These are phyloP conservation scores for Carcharodon carcharias DNA, from an alignment of 2,797 vertebrate species.

Conservation along the genomic window DNA sequence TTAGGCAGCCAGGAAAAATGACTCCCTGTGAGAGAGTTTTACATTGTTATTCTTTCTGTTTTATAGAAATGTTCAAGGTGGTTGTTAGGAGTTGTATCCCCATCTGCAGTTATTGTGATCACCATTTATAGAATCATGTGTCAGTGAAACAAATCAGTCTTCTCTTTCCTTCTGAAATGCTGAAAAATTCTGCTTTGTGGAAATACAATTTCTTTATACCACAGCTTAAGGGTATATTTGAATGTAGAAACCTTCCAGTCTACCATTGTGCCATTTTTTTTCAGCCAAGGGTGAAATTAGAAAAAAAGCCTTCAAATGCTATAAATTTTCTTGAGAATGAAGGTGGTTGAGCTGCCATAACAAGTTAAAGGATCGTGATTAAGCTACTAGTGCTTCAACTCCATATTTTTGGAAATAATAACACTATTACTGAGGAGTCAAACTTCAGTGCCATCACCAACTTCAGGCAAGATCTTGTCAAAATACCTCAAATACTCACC, in stretches of 20 bases:
- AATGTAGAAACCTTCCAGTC: not conserved
- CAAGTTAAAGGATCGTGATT: not conserved
- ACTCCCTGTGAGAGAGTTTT: not conserved
- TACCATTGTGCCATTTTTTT: not conserved
- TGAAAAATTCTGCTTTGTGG: not conserved
- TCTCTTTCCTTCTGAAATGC: not conserved
- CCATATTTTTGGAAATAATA: not conserved
- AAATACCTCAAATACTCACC: not conserved
- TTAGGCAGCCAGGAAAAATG: not conserved
- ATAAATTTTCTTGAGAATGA: not conserved
- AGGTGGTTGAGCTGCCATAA: not conserved
- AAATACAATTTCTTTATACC: not conserved
- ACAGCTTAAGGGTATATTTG: not conserved
- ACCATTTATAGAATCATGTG: not conserved
- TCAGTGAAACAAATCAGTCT: not conserved
- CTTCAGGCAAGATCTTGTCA: not conserved
- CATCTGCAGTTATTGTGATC: not conserved
- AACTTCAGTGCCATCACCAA: not conserved
- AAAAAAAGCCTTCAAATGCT: not conserved
- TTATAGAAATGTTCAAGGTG: not conserved
- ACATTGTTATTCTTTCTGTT: not conserved
- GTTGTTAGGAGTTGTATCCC: not conserved
- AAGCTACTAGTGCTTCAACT: not conserved
- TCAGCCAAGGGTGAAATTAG: not conserved
- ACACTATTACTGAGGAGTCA: not conserved